Conservation (phyloP, 2,113 vertebrate species). For the Mesoclemmys tuberculata region DNA sequence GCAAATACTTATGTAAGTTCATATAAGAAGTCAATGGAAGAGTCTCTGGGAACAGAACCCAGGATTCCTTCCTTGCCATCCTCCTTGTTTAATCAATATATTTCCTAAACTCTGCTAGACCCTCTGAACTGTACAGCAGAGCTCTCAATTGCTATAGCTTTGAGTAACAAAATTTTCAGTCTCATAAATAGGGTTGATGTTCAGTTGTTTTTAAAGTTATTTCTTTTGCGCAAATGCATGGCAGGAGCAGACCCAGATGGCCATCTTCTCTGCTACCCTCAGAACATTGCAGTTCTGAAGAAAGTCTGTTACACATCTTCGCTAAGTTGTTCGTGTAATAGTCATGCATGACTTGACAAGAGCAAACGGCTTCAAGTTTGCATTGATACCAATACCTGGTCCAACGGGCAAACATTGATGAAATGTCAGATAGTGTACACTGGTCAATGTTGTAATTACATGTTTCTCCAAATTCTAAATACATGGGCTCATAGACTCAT, state of each 20-base stretch:
- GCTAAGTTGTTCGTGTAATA: neutral
- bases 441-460: conserved; percentile 33
- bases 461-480: neutral
- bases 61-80: neutral
- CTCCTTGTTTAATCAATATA: neutral
- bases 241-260: neutral
- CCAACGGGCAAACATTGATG: conserved; percentile 34
- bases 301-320: neutral
- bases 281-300: neutral
- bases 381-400: neutral
- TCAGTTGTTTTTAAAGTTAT: neutral
- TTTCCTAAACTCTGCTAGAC: neutral
- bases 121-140: neutral
- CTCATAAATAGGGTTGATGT: neutral
- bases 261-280: neutral
- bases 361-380: neutral
- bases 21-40: neutral
- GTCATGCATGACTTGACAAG: conserved; percentile 2
- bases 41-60: neutral
- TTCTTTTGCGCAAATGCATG: neutral
- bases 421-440: conserved; percentile 28
- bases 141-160: neutral
- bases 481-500: too few relatives aligned
- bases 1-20: neutral
- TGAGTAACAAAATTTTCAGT: neutral